Base-by-base conservation (phyloP, 53 echinoderm and acorn worm genomes). In the Stichopus horrens region DNA sequence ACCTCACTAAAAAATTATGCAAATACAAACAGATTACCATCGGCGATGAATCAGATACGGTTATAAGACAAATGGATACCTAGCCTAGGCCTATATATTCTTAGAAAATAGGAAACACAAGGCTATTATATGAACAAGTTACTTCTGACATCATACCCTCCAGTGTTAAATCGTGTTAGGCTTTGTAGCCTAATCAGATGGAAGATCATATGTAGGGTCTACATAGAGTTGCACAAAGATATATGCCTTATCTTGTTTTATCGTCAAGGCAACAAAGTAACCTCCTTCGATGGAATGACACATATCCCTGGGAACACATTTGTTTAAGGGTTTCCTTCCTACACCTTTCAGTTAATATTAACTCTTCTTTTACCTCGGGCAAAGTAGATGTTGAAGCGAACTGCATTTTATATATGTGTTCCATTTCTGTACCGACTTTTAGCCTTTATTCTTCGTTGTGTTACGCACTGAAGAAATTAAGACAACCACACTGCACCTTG, bases 181-280 rank as follows among this genome's bases (percentile, higher is more conserved):
- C 14, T 71, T 7, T 71, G 71, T 71, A 71, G 71, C 71, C 71
- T 71, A 71, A 71, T 71, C 71, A 71, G 71, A 16, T 63, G 63
- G 16, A 63, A 63, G 16, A 37, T 37, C 37, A 37, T 37, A 37
- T 37, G 37, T 37, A 37, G 37, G 37, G 37, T 37, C 37, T 37
- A 37, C 37, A 37, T 37, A 37, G 37, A 37, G 37, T 37, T 37
- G 37, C 37, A 37, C 37, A 37, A 37, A 37, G 37, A 37, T 37
- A 37, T 37, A 37, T 37, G 0, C 37, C 37, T 37, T 63, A 71
- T 71, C 71, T 71, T 71, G 71, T 18, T 71, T 71, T 71, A 71
- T 71, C 71, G 71, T 71, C 71, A 71, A 71, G 21, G 18, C 71
- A 71, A 71, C 71, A 6, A 59, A 71, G n/a, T 7, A n/a, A 18